phyloP scores from a whole-genome alignment of 2,888 invertebrate species.

The Drosophila lutescens region DNA sequence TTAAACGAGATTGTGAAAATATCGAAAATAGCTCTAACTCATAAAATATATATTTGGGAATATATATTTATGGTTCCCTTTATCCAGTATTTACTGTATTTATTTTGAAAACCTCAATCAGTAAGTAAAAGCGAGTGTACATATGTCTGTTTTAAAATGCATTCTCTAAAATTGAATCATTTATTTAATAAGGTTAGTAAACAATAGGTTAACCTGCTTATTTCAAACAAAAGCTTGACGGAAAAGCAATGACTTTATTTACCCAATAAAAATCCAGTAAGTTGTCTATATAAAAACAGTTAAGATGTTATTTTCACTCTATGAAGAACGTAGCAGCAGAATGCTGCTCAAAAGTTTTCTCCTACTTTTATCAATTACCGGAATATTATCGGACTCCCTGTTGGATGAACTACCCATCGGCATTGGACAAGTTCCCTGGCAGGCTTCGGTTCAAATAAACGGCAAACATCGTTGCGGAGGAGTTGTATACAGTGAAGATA shows the following conservation, averaged over 20 bases:
- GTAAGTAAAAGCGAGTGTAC: not conserved
- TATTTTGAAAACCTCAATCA: not conserved
- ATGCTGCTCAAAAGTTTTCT: constrained; percentile 2
- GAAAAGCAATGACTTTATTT: too few species aligned
- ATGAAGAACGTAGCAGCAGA: not conserved
- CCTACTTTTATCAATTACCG: not conserved
- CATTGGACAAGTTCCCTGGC: constrained; percentile 62
- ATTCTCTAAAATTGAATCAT: not conserved
- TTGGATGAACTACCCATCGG: constrained; percentile 57
- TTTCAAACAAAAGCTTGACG: not conserved
- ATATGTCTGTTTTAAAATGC: not conserved
- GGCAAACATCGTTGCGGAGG: constrained; percentile 86
- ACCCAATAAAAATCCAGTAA: not conserved
- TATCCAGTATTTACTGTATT: not conserved
- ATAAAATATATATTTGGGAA: too few species aligned
- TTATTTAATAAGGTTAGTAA: not conserved
- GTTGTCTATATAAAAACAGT: not conserved
- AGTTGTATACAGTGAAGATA: constrained; percentile 84
- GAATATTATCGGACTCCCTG: not conserved
- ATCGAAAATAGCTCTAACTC: too few species aligned
- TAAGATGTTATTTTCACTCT: not conserved
- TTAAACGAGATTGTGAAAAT: too few species aligned
- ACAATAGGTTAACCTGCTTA: not conserved
- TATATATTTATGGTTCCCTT: too few species aligned
- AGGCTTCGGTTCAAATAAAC: constrained; percentile 59